A percentile compares a stretch with the other conserved stretches of the same genome.
These are phyloP conservation scores for Cremastinae sp. DNA, from an alignment of 2,888 invertebrate species.

Conservation along the genomic window DNA sequence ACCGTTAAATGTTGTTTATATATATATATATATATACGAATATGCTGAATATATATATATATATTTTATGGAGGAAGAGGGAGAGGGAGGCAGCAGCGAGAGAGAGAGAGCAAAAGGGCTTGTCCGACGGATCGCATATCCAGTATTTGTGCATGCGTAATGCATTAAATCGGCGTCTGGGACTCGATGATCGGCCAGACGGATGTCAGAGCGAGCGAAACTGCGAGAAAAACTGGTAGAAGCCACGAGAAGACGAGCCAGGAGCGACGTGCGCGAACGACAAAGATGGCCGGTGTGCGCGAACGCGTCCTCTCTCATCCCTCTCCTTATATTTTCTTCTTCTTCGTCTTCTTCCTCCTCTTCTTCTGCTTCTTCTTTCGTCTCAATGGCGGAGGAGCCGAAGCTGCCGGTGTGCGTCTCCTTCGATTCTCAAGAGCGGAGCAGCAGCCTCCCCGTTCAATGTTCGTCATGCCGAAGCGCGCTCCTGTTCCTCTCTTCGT, in stretches of 20 bases:
- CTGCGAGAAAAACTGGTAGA: conserved; percentile 68
- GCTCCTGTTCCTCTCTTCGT: conserved; percentile 33
- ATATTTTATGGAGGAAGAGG: too few relatives aligned
- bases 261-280: conserved; percentile 50
- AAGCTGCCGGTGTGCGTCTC: too few relatives aligned
- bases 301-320: conserved; percentile 14
- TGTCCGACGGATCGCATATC: conserved; percentile 48
- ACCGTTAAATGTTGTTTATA: too few relatives aligned
- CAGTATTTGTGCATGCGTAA: conserved; percentile 68
- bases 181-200: conserved; percentile 56
- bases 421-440: too few relatives aligned
- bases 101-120: conserved; percentile 12
- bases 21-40: too few relatives aligned
- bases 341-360: too few relatives aligned
- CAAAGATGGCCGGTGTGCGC: conserved; percentile 29
- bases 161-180: conserved; percentile 63
- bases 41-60: too few relatives aligned
- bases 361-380: too few relatives aligned
- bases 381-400: too few relatives aligned
- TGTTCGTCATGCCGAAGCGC: conserved; percentile 49
- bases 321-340: background rate
- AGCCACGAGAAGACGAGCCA: conserved; percentile 59
- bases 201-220: conserved; percentile 60
- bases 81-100: conserved; percentile 27
- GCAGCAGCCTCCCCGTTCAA: too few relatives aligned